Percentiles rank a stretch among this genome's conserved stretches.
Conservation (phyloP, 2,113 vertebrate species). For the mouse (Mus musculus) region DNA sequence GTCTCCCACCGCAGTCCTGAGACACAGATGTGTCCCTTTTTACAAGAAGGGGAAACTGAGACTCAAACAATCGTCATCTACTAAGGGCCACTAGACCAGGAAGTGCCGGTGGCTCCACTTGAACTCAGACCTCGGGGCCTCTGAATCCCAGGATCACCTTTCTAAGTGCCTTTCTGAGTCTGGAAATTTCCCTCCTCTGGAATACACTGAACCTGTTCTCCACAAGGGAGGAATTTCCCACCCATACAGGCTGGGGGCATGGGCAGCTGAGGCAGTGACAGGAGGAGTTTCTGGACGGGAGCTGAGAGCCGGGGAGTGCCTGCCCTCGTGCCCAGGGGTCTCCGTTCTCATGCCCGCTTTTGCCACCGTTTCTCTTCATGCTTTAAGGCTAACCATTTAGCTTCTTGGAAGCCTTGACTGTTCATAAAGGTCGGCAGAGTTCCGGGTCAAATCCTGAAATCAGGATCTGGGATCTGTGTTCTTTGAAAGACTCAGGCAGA, state of each 20-base stretch:
- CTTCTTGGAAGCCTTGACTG: constrained; percentile 16
- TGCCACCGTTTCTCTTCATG: not conserved
- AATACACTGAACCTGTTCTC: constrained; percentile 9
- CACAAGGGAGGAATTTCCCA: constrained; percentile 22
- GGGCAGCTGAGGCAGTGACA: not conserved
- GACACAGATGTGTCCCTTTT: not conserved
- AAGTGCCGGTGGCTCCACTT: not conserved
- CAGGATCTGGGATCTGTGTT: not conserved
- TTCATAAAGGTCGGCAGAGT: not conserved
- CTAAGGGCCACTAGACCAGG: not conserved
- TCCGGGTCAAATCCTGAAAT: constrained; percentile 31
- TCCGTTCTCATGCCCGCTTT: not conserved
- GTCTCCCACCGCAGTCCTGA: not conserved
- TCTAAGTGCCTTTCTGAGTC: constrained; percentile 13
- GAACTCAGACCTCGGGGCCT: not conserved
- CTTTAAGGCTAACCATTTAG: not conserved
- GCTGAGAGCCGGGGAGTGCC: not conserved
- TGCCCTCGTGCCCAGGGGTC: not conserved
- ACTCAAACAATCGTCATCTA: not conserved
- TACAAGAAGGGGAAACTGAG: not conserved
- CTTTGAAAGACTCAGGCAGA: not conserved
- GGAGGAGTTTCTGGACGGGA: not conserved
- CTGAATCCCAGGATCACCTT: not conserved
- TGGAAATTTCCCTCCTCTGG: constrained; percentile 48
- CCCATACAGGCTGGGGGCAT: not conserved